Conservation (phyloP, 1,140 invertebrate species). For the Caenorhabditis tropicalis region DNA sequence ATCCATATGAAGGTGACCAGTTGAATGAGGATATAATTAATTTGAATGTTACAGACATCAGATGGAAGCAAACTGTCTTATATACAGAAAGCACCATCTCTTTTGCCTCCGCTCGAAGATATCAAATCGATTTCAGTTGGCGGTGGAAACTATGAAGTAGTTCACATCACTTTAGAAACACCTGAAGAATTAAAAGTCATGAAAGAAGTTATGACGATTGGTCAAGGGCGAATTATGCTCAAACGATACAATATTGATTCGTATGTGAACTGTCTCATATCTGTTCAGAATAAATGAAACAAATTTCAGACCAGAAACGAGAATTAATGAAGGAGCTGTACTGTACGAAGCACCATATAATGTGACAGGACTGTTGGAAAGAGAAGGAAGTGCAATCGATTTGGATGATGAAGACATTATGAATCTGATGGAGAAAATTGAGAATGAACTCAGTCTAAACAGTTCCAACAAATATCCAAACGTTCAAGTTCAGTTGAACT, state of each 20-base stretch:
- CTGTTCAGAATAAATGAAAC: neutral
- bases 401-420: neutral
- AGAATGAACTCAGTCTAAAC: neutral
- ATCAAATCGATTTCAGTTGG: neutral
- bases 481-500: neutral
- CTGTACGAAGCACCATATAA: neutral
- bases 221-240: conserved; percentile 1
- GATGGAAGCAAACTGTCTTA: neutral
- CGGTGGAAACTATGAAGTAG: neutral
- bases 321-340: neutral
- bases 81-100: neutral
- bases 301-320: neutral
- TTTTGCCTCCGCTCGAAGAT: neutral
- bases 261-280: neutral
- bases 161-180: conserved; percentile 14
- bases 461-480: conserved; percentile 12
- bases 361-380: neutral
- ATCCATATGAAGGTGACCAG: neutral
- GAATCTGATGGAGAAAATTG: neutral
- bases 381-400: neutral
- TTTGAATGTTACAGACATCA: neutral
- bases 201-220: conserved; percentile 13
- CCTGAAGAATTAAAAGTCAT: neutral
- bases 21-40: too few relatives aligned
- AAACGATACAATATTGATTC: conserved; percentile 4